Evolutionary conservation across 2,113 vertebrate genomes (phyloP), one percentile per base, ranked within the genome.

Genomic region (Campylorhamphus procurvoides): DNA sequence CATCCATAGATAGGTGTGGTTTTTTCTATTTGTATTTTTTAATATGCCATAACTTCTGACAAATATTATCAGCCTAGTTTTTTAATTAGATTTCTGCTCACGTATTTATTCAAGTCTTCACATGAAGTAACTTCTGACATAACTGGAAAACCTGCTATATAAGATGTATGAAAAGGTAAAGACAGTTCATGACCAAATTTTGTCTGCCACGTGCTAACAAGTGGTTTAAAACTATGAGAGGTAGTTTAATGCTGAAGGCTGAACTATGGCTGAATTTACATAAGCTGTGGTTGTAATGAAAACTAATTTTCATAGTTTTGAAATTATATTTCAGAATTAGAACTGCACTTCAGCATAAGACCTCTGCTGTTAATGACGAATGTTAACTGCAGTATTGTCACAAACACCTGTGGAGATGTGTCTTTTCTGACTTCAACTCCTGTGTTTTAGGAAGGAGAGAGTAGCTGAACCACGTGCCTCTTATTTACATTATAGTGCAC

Each of bases 1-100:
- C 7, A 25, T 73, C 13, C 23, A 25, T 56, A 50, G 35, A 33
- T 37, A 28, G 2, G 10, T 76, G 15, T 9, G 4, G 1, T 0
- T 28, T 58, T 71, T 83, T 23, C 15, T 72, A 0, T 69, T 58
- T 68, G 10, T 27, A 18, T 83, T 85, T 82, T 58, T 71, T 82
- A 35, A 14, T 39, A 0, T 60, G 15, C 25, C 19, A 7, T 55
- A 63, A 47, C 28, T 46, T 15, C 31, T 44, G 58, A 16, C 82
- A 64, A 56, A 35, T 72, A 66, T 37, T 56, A 47, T 46, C 46
- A 84, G n/a, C 10, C 7, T 62, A 50, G 52, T 10, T 62, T 8
- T 77, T 73, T 25, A 79, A 17, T n/a, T 90, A 58, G 12, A 10
- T 80, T 95, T 71, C 28, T 81, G 44, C 13, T 77, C 2, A 1